phyloP scores from a whole-genome alignment of 2,797 vertebrate species.

The Halcyon leucocephala region DNA sequence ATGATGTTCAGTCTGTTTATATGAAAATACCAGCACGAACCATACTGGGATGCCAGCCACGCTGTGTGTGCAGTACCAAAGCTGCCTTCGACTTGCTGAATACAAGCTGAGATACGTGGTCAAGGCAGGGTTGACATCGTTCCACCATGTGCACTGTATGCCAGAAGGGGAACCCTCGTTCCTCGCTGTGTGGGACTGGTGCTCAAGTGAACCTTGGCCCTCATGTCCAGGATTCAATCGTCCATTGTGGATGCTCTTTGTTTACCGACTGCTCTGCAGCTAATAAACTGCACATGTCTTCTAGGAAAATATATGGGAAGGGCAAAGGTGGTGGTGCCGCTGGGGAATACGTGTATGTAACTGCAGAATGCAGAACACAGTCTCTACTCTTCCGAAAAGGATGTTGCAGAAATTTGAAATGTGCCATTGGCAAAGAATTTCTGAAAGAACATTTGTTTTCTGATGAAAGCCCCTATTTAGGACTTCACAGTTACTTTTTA shows the following conservation, averaged over 20 bases:
- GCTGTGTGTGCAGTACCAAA: accelerated
- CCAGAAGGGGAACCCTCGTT: neutral
- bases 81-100: neutral
- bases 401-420: conserved; percentile 11
- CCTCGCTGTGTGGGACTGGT: neutral
- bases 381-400: conserved; percentile 3
- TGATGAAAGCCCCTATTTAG: conserved; percentile 42
- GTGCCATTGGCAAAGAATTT: neutral
- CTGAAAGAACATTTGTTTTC: conserved; percentile 54
- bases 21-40: neutral
- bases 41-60: neutral
- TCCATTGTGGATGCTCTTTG: neutral
- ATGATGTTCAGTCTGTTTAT: neutral
- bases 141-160: accelerated
- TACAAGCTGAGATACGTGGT: neutral
- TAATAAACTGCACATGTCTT: neutral
- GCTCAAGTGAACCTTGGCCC: neutral
- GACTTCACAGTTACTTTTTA: neutral
- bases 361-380: neutral
- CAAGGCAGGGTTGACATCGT: neutral
- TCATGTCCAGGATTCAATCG: accelerated
- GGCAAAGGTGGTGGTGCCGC: neutral
- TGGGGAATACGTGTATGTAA: neutral
- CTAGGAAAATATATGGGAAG: neutral
- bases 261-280: neutral